Evolutionary conservation across 2,888 invertebrate genomes (phyloP).

Genomic region (Seira musarum): DNA sequence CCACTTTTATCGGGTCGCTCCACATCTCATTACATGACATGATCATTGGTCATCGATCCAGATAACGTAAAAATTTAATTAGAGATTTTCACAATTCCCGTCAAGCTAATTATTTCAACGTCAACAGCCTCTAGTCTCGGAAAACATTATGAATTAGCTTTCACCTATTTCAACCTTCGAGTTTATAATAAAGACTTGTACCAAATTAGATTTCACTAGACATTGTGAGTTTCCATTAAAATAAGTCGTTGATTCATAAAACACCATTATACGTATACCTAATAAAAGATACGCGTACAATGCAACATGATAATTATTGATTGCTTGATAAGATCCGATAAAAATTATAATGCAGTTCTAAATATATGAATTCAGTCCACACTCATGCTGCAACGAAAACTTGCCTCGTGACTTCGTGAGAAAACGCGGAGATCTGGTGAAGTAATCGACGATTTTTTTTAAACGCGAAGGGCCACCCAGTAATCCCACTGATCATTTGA

Average conservation of each 20-base stretch:
- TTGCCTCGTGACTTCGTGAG: no score
- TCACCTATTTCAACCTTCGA: not conserved
- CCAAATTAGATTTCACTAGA: not conserved
- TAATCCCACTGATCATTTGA: no score
- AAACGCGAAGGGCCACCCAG: no score
- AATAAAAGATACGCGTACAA: not conserved
- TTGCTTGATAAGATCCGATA: not conserved
- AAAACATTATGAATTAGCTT: not conserved
- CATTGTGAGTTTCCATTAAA: not conserved
- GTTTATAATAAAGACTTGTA: not conserved
- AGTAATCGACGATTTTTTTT: no score
- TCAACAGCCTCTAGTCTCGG: not conserved
- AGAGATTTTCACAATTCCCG: slow-evolving; percentile 1
- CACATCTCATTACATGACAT: not conserved
- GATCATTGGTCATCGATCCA: not conserved
- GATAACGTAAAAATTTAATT: not conserved
- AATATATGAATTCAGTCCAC: no score
- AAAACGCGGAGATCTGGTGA: no score
- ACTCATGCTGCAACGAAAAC: no score
- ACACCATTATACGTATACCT: no score
- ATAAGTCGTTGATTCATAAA: no score
- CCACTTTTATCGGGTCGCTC: not conserved
- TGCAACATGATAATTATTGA: not conserved
- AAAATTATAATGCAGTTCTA: not conserved
- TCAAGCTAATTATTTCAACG: not conserved